Base-by-base conservation (phyloP, 2,888 invertebrate genomes). In the Cataglyphis rosenhaueri region DNA sequence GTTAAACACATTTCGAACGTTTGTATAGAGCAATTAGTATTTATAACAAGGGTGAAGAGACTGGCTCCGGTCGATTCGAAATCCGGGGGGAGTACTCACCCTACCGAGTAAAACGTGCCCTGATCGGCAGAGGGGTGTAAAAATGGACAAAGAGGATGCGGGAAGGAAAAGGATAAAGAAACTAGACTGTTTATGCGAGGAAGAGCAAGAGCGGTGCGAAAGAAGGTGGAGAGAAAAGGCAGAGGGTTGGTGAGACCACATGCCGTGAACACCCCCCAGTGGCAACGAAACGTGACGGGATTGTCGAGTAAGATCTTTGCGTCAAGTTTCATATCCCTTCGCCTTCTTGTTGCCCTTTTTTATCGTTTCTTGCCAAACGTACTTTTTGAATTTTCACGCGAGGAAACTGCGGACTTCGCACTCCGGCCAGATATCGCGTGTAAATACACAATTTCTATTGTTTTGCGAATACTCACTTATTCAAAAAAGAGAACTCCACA, bases 21-120 rank as follows among this genome's bases (percentile, higher is more conserved):
- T 92, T 92, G 92, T 92, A 92, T 91, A 87, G 92, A 91, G 92
- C 92, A 93, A 92, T 93, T 93, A 93, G 93, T 93, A 92, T 93
- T 92, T 92, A 92, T 92, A 92, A 93, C 91, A 91, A 92, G 91
- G 91, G 91, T 85, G 82, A 88, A 70, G 68, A 73, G 75, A 78
- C 29, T 71, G 21, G 44, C 32, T 32, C 12, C 85, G 89, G 86
- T 89, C 82, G 88, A 79, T 79, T 84, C 74, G 82, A 83, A 68
- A 64, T 79, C 74, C 68, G 55, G 83, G 84, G 87, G 83, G 74
- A 84, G 62, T 81, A 74, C 66, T 82, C 65, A 83, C 35, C 57
- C 59, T 68, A 76, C 70, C 73, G 73, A 74, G 81, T 66, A 83
- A 84, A 83, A 87, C 74, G 79, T 84, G 85, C 64, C 41, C 75